phyloP scores from a whole-genome alignment of 2,113 vertebrate species.

The Melanostigma gelatinosum region DNA sequence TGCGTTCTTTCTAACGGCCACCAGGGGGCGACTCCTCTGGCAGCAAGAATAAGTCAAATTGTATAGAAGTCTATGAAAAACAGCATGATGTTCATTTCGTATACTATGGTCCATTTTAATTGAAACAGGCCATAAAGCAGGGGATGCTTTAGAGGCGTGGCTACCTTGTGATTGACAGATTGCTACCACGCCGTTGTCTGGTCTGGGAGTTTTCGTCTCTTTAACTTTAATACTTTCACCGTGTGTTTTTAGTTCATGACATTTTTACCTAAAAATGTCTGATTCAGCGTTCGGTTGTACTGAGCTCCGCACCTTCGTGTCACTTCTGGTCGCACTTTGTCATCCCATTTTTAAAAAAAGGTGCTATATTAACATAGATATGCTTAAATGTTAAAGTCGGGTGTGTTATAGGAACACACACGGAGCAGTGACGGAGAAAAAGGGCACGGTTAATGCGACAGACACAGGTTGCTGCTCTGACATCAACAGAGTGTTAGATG shows the following conservation, averaged over 20 bases:
- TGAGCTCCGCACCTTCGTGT: background rate
- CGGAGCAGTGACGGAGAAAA: constrained; percentile 47
- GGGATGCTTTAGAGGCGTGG: background rate
- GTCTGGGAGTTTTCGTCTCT: background rate
- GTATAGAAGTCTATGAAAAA: too few relatives aligned
- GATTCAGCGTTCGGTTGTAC: background rate
- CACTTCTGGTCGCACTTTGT: background rate
- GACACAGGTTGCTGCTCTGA: constrained; percentile 58
- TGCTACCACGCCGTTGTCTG: too few relatives aligned
- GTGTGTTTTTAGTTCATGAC: background rate
- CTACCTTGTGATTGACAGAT: too few relatives aligned
- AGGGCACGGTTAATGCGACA: constrained; percentile 66
- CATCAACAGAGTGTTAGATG: constrained; percentile 54
- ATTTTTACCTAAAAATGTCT: background rate
- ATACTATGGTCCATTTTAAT: background rate
- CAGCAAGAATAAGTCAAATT: background rate
- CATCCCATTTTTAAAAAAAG: constrained; percentile 1
- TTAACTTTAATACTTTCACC: too few relatives aligned
- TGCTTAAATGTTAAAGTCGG: constrained; percentile 18
- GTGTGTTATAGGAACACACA: constrained; percentile 3
- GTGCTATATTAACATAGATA: constrained; percentile 21
- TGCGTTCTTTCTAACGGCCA: background rate
- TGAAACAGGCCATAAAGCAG: background rate
- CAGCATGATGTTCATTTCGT: background rate
- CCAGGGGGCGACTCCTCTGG: background rate